These are phyloP conservation scores for Meleagris gallopavo DNA, from an alignment of 2,113 vertebrate genomes.

Conservation along the genomic window DNA sequence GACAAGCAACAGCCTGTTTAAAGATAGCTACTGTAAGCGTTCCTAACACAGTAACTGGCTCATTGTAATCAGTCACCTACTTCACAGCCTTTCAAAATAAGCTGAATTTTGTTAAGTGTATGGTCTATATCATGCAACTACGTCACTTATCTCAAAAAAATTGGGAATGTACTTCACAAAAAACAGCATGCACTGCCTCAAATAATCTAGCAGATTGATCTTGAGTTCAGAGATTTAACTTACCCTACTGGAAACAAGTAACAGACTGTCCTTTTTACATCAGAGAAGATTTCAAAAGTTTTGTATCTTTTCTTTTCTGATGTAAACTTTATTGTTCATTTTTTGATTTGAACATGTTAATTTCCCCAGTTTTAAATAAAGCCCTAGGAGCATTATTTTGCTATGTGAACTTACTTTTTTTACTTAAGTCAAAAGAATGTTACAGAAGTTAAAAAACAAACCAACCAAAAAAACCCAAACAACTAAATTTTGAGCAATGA, in stretches of 20 bases:
- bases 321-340: not conserved
- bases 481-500: not conserved
- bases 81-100: not conserved
- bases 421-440: not conserved
- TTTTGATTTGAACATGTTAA: not conserved
- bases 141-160: not conserved
- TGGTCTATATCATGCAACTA: not conserved
- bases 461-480: not conserved
- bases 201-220: not conserved
- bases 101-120: not conserved
- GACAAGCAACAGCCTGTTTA: not conserved
- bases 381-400: not conserved
- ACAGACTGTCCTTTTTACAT: not conserved
- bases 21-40: not conserved
- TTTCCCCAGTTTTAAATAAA: not conserved
- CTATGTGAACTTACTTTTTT: accelerated
- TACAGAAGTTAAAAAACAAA: not conserved
- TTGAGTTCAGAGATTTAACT: not conserved
- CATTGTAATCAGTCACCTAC: not conserved
- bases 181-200: no score
- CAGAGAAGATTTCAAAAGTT: not conserved
- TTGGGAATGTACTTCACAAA: not conserved
- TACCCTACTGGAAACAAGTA: not conserved
- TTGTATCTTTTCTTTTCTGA: not conserved
- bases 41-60: not conserved